These are phyloP conservation scores for Drosophila miranda DNA, from an alignment of 1,140 invertebrate species.

Conservation along the genomic window DNA sequence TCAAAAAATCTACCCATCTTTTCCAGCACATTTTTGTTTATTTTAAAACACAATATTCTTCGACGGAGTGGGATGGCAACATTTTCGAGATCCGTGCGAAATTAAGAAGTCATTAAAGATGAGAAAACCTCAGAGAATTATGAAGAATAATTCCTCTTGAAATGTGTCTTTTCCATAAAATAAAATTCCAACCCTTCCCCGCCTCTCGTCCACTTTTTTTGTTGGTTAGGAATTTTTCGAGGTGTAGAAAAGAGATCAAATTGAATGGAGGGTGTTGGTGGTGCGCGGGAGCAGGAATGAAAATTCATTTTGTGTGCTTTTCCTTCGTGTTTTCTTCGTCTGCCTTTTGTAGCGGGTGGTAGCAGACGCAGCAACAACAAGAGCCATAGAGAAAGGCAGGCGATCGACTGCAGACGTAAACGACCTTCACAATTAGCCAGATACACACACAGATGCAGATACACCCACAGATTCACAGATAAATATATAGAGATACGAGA, in stretches of 20 bases:
- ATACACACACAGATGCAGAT: constrained; percentile 39
- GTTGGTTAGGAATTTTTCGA: constrained; percentile 32
- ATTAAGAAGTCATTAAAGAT: constrained; percentile 56
- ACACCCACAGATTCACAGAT: constrained; percentile 75
- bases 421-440: constrained; percentile 81
- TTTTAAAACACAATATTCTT: constrained; percentile 10
- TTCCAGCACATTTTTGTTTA: constrained; percentile 20
- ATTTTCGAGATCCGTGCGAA: constrained; percentile 26
- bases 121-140: constrained; percentile 24
- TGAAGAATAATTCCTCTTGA: constrained; percentile 34
- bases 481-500: constrained; percentile 18
- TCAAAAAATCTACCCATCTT: no score
- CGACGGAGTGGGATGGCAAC: constrained; percentile 33
- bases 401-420: constrained; percentile 77
- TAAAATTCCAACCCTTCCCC: not conserved
- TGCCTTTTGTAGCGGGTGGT: constrained; percentile 51
- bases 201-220: constrained; percentile 6
- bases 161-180: constrained; percentile 42
- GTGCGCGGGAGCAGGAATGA: constrained; percentile 38
- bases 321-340: constrained; percentile 44
- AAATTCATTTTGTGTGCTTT: constrained; percentile 55
- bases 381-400: constrained; percentile 26
- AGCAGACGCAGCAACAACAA: constrained; percentile 57
- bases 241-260: constrained; percentile 33
- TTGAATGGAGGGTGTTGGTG: not conserved